Evolutionary conservation across 2,113 vertebrate genomes (phyloP), one percentile per base, ranked within the genome.

Genomic region (Andinoacara biseriatus): DNA sequence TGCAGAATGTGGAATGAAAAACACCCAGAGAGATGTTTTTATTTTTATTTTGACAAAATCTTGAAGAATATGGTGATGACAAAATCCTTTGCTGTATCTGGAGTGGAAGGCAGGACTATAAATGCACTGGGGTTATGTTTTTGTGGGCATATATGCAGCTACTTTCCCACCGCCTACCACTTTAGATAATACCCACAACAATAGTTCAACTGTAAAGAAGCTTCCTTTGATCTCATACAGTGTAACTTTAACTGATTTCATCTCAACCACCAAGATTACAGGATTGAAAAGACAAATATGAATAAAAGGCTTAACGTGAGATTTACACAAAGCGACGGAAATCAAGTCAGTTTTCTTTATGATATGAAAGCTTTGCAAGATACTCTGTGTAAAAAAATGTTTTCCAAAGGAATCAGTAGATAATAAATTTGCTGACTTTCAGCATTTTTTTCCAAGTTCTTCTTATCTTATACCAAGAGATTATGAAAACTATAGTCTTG

Each of bases 1-100:
- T 84, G 75, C 74, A 88, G 46, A 86, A 83, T 38, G 43, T 80
- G 33, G 46, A 74, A 76, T 83, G 54, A 85, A 90, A 88, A 86
- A 79, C 29, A 76, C 54, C 31, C 14, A 56, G 14, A 87, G 57
- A 82, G 10, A 74, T 46, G 75, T 74, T 80, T 63, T 82, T 72
- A 2, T 56, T 72, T 89, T 52, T 81, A 13, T 74, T 87, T 80
- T 85, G 38, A 78, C 40, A 81, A 82, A 84, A 80, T 38, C 54
- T 57, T 84, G 3, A 59, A 81, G 74, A 88, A 43, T n/a, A 63
- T 20, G 18, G 76, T 13, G n/a, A 46, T 31, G 43, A 59, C 61
- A 10, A 86, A 54, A 56, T 59, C 72, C 46, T 46, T 15, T 1
- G 57, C 31, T 77, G 43, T 76, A 54, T 80, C 72, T 61, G 18